Percentiles rank a stretch among this genome's conserved stretches.
phyloP scores from a whole-genome alignment of 2,888 invertebrate species.

The Branchipolynoe longqiensis region DNA sequence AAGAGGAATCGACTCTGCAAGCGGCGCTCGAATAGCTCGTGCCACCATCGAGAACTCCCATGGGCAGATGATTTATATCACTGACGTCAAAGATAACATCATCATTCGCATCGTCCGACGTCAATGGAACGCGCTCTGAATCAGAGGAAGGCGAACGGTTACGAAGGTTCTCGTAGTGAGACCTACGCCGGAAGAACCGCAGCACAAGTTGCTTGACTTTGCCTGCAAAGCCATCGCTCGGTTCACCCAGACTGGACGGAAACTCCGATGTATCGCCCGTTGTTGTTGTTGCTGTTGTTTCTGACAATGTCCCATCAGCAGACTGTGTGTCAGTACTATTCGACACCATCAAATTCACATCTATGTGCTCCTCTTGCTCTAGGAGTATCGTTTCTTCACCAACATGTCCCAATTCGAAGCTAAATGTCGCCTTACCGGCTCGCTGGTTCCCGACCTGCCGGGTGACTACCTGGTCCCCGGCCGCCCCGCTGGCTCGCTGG shows the following conservation, averaged over 20 bases:
- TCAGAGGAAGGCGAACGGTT: neutral
- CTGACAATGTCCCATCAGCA: neutral
- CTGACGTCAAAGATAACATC: slow-evolving; percentile 11
- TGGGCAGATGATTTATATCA: too few relatives aligned
- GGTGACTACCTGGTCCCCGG: neutral
- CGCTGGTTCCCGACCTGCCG: neutral
- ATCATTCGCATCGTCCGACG: slow-evolving; percentile 10
- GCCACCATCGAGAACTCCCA: too few relatives aligned
- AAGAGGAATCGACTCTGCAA: too few relatives aligned
- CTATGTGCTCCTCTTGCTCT: neutral
- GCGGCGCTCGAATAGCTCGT: too few relatives aligned
- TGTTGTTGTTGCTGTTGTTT: too few relatives aligned
- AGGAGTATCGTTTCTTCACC: neutral
- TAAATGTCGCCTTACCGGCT: too few relatives aligned
- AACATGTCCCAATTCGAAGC: too few relatives aligned
- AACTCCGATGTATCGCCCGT: too few relatives aligned
- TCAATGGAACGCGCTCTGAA: neutral
- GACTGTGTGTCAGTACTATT: neutral
- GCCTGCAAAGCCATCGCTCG: neutral
- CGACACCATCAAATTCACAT: neutral
- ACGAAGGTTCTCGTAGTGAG: slow-evolving; percentile 1
- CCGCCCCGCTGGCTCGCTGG: neutral
- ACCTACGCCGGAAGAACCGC: neutral
- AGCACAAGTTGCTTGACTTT: neutral
- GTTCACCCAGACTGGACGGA: neutral